Base-by-base conservation (phyloP, 2,888 invertebrate genomes). In the Xylophagus ater region DNA sequence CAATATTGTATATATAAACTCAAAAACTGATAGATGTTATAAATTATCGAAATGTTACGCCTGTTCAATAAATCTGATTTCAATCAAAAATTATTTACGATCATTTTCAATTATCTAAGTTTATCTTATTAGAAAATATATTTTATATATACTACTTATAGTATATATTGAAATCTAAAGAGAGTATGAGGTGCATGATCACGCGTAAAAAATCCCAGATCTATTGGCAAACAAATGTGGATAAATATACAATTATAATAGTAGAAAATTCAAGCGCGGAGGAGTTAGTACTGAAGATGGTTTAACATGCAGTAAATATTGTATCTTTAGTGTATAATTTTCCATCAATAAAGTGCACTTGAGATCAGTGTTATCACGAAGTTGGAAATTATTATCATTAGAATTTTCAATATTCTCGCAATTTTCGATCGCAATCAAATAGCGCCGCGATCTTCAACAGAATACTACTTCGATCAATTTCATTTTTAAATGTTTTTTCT, bases 51-150 rank as follows among this genome's bases (percentile, higher is more conserved):
- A 36, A 43, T 32, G 43, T 40, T 43, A 43, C 43, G 43, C 43
- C 43, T 43, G 40, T 43, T 43, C 40, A 40, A 43, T 43, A 43
- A 40, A 43, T 43, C 40, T 43, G 43, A 43, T 43, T 39, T 43
- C 40, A 43, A 43, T 43, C 43, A 43, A 40, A 43, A 43, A 40
- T 43, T 40, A 43, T 43, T 43, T 43, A 43, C 37, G 43, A 43
- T 40, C 43, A 40, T 43, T 43, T 43, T 43, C 43, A 43, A 43
- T 43, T 43, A 43, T 37, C 40, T 24, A 40, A 40, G 43, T 43
- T 40, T 32, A 43, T 26, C 40, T 36, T 43, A 43, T 43, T 42
- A 38, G 41, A 37, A 21, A 24, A 18, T 10, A 17, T 17, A 12
- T 18, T 19, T 26, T 26, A 3, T 5, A 26, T 26, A 13, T 26